Evolutionary conservation across 2,888 invertebrate species (phyloP).

Genomic region (Xestia rhomboidea): DNA sequence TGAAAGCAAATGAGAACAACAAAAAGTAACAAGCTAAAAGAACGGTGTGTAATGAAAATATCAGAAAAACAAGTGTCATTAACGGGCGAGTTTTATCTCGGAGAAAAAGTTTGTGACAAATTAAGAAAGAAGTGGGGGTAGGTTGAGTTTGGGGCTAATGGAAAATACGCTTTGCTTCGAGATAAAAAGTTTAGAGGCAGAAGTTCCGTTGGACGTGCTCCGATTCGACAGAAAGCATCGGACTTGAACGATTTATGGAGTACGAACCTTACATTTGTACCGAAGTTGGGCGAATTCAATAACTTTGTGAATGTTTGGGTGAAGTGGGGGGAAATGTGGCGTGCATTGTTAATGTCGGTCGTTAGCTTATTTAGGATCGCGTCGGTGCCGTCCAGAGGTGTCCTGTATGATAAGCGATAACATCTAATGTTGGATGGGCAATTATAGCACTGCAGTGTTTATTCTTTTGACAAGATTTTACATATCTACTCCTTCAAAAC

Average conservation of each 20-base stretch:
- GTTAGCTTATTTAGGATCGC: conserved; percentile 34
- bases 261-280: conserved; percentile 49
- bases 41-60: conserved; percentile 74
- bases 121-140: conserved; percentile 75
- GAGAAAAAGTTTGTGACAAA: conserved; percentile 81
- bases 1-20: conserved; percentile 62
- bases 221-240: conserved; percentile 52
- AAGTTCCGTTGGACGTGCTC: conserved; percentile 60
- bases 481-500: conserved; percentile 5
- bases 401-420: conserved; percentile 3
- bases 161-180: conserved; percentile 64
- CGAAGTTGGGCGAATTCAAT: conserved; percentile 40
- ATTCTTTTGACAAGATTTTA: neutral
- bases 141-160: conserved; percentile 52
- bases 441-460: conserved; percentile 9
- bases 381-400: neutral
- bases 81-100: conserved; percentile 77
- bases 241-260: conserved; percentile 58
- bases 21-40: conserved; percentile 56
- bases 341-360: conserved; percentile 49
- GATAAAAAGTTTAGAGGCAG: conserved; percentile 67
- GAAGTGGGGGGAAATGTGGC: conserved; percentile 25
- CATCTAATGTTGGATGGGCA: neutral
- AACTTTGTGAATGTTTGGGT: conserved; percentile 41
- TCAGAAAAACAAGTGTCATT: conserved; percentile 78